Evolutionary conservation across 2,888 invertebrate species (phyloP).

Genomic region (Adelphocoris suturalis): DNA sequence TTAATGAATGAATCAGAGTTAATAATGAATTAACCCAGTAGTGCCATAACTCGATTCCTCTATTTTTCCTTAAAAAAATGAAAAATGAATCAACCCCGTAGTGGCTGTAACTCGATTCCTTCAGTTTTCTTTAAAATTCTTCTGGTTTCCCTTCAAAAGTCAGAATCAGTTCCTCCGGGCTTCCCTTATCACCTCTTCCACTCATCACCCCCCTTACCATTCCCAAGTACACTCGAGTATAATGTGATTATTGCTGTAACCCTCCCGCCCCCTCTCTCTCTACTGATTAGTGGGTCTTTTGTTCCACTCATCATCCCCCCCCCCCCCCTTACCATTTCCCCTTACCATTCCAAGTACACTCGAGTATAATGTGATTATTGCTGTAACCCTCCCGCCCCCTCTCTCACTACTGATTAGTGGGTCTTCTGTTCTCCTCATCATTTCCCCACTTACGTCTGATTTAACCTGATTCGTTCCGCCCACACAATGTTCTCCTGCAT

Average conservation of each 20-base stretch:
- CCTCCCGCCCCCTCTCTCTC: not conserved
- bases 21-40: too few relatives aligned
- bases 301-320: slow-evolving; percentile 5
- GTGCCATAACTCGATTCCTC: too few relatives aligned
- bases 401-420: not conserved
- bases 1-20: too few relatives aligned
- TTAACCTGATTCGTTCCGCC: not conserved
- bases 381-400: not conserved
- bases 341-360: not conserved
- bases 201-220: not conserved
- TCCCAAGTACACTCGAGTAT: slow-evolving; percentile 2
- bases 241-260: slow-evolving; percentile 36
- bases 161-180: not conserved
- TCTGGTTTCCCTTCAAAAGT: too few relatives aligned
- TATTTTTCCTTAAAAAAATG: too few relatives aligned
- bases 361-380: slow-evolving; percentile 38
- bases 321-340: too few relatives aligned
- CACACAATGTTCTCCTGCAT: not conserved
- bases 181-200: not conserved
- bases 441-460: slow-evolving; percentile 43
- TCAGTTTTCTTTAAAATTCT: too few relatives aligned
- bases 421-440: slow-evolving; percentile 13
- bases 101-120: too few relatives aligned
- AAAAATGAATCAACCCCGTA: too few relatives aligned
- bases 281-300: not conserved